Conservation (phyloP, 1,140 invertebrate genomes). For the Heliconius melpomene region DNA sequence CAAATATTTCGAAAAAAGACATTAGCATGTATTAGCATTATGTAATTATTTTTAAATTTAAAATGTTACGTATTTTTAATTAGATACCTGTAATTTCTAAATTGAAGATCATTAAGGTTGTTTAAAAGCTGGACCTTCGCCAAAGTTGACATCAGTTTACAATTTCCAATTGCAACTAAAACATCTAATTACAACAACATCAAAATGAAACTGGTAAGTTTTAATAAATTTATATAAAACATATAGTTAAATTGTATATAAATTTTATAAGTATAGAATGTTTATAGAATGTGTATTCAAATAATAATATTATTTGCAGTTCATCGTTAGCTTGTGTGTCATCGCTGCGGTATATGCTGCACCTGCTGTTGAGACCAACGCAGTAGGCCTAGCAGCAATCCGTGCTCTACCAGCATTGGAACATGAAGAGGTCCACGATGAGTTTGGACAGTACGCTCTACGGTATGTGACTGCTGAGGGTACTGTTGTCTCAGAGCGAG, state of each 20-base stretch:
- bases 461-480: conserved; percentile 72
- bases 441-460: conserved; percentile 68
- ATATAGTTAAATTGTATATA: background rate
- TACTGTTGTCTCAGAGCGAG: conserved; percentile 63
- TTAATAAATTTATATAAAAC: background rate
- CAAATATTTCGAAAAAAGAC: background rate
- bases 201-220: conserved; percentile 1
- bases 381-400: conserved; percentile 2
- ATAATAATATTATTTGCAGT: background rate
- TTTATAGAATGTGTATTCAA: background rate
- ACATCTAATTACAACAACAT: background rate
- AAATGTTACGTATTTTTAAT: background rate
- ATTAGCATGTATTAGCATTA: background rate
- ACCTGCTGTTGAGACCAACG: background rate
- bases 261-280: background rate
- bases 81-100: background rate
- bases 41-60: background rate
- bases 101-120: background rate
- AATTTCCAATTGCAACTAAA: background rate
- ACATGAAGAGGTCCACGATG: conserved; percentile 65
- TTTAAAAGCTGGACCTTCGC: background rate
- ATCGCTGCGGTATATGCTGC: background rate
- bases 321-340: background rate
- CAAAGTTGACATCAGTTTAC: background rate
- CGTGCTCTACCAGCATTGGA: conserved; percentile 49